phyloP scores from a whole-genome alignment of 2,113 vertebrate genomes.

The Otis tarda region DNA sequence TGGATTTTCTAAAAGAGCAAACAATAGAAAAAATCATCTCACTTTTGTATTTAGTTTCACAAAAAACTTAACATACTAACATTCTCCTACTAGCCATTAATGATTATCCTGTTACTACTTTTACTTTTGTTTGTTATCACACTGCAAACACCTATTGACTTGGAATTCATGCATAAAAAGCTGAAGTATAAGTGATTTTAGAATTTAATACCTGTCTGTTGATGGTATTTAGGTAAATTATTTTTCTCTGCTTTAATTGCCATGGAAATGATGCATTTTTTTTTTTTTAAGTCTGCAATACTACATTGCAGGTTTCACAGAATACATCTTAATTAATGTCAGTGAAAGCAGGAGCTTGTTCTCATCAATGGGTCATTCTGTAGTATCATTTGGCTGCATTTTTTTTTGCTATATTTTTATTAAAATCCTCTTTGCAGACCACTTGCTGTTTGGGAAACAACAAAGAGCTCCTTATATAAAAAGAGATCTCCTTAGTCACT shows the following conservation, averaged over 20 bases:
- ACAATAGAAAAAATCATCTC: background rate
- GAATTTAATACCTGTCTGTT: background rate
- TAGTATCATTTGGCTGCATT: background rate
- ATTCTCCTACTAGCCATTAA: background rate
- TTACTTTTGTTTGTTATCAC: background rate
- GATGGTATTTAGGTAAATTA: background rate
- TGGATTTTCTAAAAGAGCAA: background rate
- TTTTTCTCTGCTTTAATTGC: background rate
- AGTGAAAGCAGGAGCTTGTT: constrained; percentile 20
- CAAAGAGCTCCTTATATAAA: background rate
- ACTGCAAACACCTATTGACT: background rate
- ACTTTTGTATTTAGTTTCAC: background rate
- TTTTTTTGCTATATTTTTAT: constrained; percentile 1
- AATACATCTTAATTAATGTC: background rate
- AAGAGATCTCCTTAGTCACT: background rate
- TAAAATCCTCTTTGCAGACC: background rate
- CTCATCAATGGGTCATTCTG: background rate
- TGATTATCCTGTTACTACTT: background rate
- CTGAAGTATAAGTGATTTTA: background rate
- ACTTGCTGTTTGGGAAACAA: background rate
- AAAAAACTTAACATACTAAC: background rate
- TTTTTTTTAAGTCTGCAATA: background rate
- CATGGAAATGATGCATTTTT: background rate
- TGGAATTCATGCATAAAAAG: background rate
- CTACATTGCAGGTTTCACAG: background rate